These are phyloP conservation scores for Casuarius casuarius DNA, from an alignment of 2,113 vertebrate species.

Conservation along the genomic window DNA sequence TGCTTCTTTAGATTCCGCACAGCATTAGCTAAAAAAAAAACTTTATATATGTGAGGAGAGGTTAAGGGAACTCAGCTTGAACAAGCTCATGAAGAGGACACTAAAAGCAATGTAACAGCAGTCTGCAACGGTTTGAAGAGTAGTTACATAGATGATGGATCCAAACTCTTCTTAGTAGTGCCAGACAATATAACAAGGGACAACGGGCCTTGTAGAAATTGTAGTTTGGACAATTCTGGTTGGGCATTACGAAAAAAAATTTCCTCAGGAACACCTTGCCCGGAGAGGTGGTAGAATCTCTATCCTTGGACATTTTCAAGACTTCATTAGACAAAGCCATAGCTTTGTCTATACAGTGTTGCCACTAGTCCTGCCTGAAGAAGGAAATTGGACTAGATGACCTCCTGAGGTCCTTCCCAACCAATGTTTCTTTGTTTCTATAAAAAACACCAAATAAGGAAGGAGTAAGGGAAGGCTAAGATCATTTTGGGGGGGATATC, in stretches of 20 bases:
- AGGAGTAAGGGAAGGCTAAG: background rate
- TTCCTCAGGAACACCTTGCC: background rate
- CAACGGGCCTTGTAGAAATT: background rate
- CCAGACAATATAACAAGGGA: background rate
- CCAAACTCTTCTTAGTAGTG: background rate
- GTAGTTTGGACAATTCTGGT: background rate
- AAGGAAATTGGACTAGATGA: background rate
- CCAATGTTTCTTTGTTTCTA: background rate
- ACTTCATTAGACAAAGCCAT: background rate
- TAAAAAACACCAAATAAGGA: background rate
- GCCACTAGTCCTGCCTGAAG: background rate
- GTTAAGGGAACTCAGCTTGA: background rate
- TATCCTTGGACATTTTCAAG: background rate
- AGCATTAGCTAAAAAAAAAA: background rate
- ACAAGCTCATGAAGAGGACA: background rate
- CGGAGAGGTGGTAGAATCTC: background rate
- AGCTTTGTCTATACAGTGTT: background rate
- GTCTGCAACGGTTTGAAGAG: background rate
- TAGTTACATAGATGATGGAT: background rate
- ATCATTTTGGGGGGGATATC: background rate
- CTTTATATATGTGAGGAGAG: background rate
- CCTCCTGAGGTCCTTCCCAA: background rate
- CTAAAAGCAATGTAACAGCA: background rate
- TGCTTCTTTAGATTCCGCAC: background rate
- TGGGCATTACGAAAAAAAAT: background rate